These are phyloP conservation scores for Siniperca chuatsi DNA, from an alignment of 2,113 vertebrate species.

Conservation along the genomic window DNA sequence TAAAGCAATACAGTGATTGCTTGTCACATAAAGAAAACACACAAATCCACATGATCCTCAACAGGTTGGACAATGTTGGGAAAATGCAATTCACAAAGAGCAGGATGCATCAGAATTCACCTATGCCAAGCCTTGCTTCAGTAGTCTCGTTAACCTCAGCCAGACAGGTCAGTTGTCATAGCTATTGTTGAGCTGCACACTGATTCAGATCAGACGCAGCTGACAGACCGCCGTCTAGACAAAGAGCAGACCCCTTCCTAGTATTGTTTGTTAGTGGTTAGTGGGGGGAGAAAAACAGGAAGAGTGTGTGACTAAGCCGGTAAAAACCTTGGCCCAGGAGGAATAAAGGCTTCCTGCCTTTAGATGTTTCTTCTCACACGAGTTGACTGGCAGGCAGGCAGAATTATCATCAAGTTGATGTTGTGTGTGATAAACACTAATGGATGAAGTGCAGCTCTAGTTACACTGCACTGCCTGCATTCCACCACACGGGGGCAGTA, in stretches of 20 bases:
- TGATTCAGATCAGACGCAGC: slow-evolving; percentile 57
- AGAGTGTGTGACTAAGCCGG: slow-evolving; percentile 65
- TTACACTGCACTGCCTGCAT: slow-evolving; percentile 3
- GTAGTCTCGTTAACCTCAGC: slow-evolving; percentile 35
- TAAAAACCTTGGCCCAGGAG: slow-evolving; percentile 43
- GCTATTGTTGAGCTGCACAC: slow-evolving; percentile 37
- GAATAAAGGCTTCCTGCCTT: slow-evolving; percentile 64
- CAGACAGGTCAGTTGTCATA: slow-evolving; percentile 47
- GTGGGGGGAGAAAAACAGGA: slow-evolving; percentile 83
- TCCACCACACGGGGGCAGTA: slow-evolving; percentile 66
- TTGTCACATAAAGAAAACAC: background rate
- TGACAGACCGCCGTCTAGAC: slow-evolving; percentile 83
- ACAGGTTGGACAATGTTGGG: background rate
- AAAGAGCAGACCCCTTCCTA: slow-evolving; percentile 80
- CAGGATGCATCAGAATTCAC: background rate
- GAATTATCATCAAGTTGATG: slow-evolving; percentile 9
- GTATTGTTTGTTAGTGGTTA: slow-evolving; percentile 84
- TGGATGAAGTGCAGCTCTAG: background rate
- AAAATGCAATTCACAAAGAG: slow-evolving; percentile 6
- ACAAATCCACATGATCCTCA: background rate
- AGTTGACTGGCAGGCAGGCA: slow-evolving; percentile 31
- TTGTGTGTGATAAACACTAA: background rate
- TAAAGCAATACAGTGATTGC: background rate
- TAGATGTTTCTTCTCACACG: slow-evolving; percentile 51
- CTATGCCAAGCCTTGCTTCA: background rate